Evolutionary conservation across 2,888 invertebrate genomes (phyloP).

Genomic region (Catocala fraxini): DNA sequence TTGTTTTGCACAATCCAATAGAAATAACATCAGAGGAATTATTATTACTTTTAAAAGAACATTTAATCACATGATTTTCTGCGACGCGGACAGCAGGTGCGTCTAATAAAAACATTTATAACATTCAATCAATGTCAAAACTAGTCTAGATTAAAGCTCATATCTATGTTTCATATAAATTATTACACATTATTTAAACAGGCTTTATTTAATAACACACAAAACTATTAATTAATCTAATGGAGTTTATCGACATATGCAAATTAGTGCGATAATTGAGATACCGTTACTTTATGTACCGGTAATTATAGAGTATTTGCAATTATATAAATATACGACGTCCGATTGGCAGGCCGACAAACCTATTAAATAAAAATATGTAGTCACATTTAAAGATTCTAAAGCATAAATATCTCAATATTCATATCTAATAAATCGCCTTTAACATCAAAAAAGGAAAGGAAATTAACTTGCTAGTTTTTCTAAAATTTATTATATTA

Average conservation of each 20-base stretch:
- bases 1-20: too few relatives aligned
- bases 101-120: constrained; percentile 26
- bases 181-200: constrained; percentile 8
- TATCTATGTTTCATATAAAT: constrained; percentile 13
- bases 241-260: constrained; percentile 31
- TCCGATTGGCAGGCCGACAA: constrained; percentile 8
- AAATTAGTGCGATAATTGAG: constrained; percentile 21
- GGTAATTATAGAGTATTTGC: constrained; percentile 15
- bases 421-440: too few relatives aligned
- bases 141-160: constrained; percentile 19
- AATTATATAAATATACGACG: constrained; percentile 10
- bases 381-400: too few relatives aligned
- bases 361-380: too few relatives aligned
- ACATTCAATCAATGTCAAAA: constrained; percentile 6
- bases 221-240: constrained; percentile 22
- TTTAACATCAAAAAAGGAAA: too few relatives aligned
- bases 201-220: constrained; percentile 9
- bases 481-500: too few relatives aligned
- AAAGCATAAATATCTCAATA: too few relatives aligned
- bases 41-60: too few relatives aligned
- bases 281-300: constrained; percentile 10
- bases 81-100: too few relatives aligned
- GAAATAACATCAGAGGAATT: too few relatives aligned
- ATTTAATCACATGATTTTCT: too few relatives aligned
- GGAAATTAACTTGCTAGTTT: too few relatives aligned